These are phyloP conservation scores for Ooceraea biroi DNA, from an alignment of 1,140 invertebrate species.

Conservation along the genomic window DNA sequence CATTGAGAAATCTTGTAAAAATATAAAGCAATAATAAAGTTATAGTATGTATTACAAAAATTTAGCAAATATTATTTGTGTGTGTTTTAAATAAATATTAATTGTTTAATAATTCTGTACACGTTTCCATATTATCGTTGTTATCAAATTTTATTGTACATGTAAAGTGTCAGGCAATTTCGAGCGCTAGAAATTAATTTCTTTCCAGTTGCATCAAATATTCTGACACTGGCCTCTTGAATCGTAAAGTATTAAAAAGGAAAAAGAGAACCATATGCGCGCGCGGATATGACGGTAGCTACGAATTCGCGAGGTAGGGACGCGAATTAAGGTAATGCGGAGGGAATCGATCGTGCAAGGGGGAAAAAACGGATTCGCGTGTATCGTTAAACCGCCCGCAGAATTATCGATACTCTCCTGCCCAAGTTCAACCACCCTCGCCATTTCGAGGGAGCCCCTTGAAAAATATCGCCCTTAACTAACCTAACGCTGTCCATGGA, in stretches of 20 bases:
- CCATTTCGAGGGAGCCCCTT: slow-evolving; percentile 31
- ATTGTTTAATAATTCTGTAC: not conserved
- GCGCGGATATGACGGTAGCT: not conserved
- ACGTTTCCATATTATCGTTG: not conserved
- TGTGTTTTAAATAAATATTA: not conserved
- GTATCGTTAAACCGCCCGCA: slow-evolving; percentile 59
- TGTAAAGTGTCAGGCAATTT: not conserved
- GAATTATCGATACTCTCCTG: slow-evolving; percentile 56
- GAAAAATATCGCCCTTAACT: slow-evolving; percentile 66
- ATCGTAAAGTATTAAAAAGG: not conserved
- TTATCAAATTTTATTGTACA: not conserved
- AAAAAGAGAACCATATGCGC: not conserved
- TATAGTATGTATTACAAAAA: not conserved
- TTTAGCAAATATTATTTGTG: not conserved
- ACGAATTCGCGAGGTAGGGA: not conserved
- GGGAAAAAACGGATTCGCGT: slow-evolving; percentile 28
- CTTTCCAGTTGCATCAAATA: not conserved
- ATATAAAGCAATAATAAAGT: not conserved
- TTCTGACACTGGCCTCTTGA: not conserved
- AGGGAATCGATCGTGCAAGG: slow-evolving; percentile 32
- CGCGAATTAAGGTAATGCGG: not conserved
- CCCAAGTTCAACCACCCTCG: slow-evolving; percentile 52
- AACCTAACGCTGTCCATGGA: slow-evolving; percentile 60
- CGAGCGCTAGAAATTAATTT: not conserved
- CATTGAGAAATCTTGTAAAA: not conserved